A percentile compares a stretch with the other conserved stretches of the same genome.
These are phyloP conservation scores for Thysanoteuthis rhombus DNA, from an alignment of 2,888 invertebrate genomes.

Conservation along the genomic window DNA sequence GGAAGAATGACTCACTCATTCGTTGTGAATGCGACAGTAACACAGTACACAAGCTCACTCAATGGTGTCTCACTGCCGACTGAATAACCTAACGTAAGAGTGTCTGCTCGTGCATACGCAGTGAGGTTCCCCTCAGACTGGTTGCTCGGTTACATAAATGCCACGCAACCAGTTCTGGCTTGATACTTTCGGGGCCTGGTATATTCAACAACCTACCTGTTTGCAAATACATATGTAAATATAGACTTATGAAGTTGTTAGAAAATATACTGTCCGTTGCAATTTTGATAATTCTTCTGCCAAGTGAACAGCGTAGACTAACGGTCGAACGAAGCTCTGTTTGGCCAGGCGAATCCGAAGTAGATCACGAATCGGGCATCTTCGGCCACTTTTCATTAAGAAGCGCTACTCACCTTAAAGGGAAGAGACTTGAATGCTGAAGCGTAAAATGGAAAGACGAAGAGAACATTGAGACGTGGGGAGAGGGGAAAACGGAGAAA, in stretches of 20 bases:
- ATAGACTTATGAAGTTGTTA: neutral
- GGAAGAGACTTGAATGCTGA: neutral
- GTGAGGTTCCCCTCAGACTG: too few species aligned
- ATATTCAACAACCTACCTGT: too few species aligned
- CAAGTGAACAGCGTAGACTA: neutral
- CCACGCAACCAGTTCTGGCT: too few species aligned
- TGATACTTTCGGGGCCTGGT: too few species aligned
- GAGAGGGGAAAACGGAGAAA: neutral
- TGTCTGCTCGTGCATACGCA: too few species aligned
- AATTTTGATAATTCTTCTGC: neutral
- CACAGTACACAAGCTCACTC: too few species aligned
- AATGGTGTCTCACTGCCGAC: too few species aligned
- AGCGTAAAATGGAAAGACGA: constrained; percentile 1
- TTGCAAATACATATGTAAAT: neutral
- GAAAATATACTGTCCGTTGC: neutral
- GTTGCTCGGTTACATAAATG: too few species aligned
- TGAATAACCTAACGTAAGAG: too few species aligned
- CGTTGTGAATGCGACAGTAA: too few species aligned
- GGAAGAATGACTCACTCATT: too few species aligned
- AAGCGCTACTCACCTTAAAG: neutral
- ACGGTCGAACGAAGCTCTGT: neutral
- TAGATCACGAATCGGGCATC: neutral
- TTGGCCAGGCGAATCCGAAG: neutral
- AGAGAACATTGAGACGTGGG: neutral
- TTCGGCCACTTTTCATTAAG: neutral